Percentiles rank a stretch among this genome's conserved stretches.
Conservation (phyloP, 1,140 invertebrate genomes). For the Cydia amplana region DNA sequence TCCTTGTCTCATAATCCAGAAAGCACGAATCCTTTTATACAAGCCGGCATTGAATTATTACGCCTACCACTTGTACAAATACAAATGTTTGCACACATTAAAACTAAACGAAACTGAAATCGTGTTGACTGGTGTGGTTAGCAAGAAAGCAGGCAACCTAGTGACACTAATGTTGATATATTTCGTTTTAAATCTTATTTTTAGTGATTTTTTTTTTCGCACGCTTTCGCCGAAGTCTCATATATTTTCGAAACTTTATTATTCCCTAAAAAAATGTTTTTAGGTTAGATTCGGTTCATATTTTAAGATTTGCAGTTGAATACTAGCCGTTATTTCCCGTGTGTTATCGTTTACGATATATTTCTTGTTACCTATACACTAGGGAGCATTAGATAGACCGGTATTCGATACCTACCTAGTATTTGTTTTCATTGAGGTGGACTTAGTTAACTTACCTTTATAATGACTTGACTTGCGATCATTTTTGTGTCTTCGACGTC, state of each 20-base stretch:
- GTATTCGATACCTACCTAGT: neutral
- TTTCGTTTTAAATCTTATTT: too few relatives aligned
- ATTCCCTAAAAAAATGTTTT: too few relatives aligned
- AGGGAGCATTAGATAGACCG: too few relatives aligned
- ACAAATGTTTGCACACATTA: neutral
- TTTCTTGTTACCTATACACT: too few relatives aligned
- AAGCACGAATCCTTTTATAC: slow-evolving; percentile 5
- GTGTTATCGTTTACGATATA: too few relatives aligned
- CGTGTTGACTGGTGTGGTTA: neutral
- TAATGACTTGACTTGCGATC: slow-evolving; percentile 63
- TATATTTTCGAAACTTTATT: too few relatives aligned
- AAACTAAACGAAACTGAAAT: neutral
- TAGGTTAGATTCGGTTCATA: too few relatives aligned
- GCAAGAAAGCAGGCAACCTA: neutral
- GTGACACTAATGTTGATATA: neutral
- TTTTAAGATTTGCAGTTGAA: too few relatives aligned
- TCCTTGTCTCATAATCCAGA: slow-evolving; percentile 17
- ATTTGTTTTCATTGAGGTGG: neutral
- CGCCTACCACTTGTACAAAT: slow-evolving; percentile 36
- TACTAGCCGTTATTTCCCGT: too few relatives aligned
- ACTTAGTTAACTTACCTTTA: slow-evolving; percentile 57
- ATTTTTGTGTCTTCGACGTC: slow-evolving; percentile 71
- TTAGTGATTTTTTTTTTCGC: too few relatives aligned
- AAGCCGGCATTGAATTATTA: slow-evolving; percentile 31
- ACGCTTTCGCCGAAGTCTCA: too few relatives aligned